Evolutionary conservation across 2,888 invertebrate species (phyloP).

Genomic region (Caenorhabditis doughertyi): DNA sequence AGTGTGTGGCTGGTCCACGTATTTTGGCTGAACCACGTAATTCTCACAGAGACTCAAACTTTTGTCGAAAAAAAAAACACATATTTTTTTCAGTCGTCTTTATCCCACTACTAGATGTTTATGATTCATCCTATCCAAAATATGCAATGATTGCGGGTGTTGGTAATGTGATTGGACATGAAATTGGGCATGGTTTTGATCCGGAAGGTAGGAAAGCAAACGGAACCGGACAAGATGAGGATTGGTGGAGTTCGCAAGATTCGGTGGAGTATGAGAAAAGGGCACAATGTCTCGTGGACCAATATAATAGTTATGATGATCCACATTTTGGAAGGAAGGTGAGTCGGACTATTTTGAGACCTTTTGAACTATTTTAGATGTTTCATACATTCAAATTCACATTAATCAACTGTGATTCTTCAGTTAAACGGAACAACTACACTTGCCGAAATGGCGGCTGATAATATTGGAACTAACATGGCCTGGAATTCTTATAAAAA

Average conservation of each 20-base stretch:
- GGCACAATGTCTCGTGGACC: constrained; percentile 90
- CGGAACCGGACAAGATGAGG: constrained; percentile 91
- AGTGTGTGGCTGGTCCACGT: too few species aligned
- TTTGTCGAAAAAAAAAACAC: too few species aligned
- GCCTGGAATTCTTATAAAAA: constrained; percentile 22
- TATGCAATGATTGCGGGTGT: constrained; percentile 2
- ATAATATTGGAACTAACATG: constrained; percentile 80
- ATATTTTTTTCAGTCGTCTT: too few species aligned
- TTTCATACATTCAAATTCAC: too few species aligned
- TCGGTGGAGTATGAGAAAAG: constrained; percentile 91
- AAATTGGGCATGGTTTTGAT: constrained; percentile 88
- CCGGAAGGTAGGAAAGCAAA: constrained; percentile 89
- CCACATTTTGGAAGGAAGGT: constrained; percentile 2
- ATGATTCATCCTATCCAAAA: not conserved
- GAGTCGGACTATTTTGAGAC: too few species aligned
- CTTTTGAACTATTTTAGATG: too few species aligned
- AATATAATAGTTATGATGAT: constrained; percentile 9
- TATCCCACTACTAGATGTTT: not conserved
- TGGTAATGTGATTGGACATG: constrained; percentile 50
- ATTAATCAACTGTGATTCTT: too few species aligned
- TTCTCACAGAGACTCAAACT: too few species aligned
- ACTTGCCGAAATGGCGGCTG: constrained; percentile 82
- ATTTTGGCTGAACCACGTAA: too few species aligned
- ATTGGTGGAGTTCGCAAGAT: constrained; percentile 98
- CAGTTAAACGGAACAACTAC: constrained; percentile 7